Evolutionary conservation across 2,797 vertebrate species (phyloP).

Genomic region (Pteropus rufus): DNA sequence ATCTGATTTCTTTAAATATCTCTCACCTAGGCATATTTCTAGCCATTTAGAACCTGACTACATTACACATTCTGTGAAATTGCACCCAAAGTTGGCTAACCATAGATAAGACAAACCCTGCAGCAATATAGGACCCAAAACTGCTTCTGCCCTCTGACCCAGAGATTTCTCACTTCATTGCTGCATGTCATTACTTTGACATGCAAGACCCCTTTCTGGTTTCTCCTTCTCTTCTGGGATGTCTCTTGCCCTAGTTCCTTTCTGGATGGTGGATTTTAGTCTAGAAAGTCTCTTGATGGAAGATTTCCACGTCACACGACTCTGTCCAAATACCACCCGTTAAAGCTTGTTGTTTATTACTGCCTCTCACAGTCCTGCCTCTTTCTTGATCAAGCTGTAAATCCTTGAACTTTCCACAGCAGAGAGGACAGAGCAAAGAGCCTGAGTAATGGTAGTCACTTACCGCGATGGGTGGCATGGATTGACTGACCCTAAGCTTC

Average conservation of each 20-base stretch:
- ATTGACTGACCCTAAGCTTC: neutral
- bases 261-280: neutral
- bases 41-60: neutral
- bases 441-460: neutral
- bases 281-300: neutral
- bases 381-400: neutral
- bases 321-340: neutral
- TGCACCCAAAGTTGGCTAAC: neutral
- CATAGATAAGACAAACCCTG: neutral
- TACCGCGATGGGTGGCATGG: neutral
- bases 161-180: neutral
- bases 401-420: neutral
- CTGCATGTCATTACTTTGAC: neutral
- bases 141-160: neutral
- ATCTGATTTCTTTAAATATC: neutral
- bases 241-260: neutral
- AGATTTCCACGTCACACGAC: neutral
- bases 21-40: neutral
- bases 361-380: neutral
- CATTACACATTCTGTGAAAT: neutral
- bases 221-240: neutral
- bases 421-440: neutral
- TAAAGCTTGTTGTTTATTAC: neutral
- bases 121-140: neutral
- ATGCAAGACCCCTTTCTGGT: neutral